Conservation (phyloP, 1,140 invertebrate genomes). For the Oryctes rhinoceros region DNA sequence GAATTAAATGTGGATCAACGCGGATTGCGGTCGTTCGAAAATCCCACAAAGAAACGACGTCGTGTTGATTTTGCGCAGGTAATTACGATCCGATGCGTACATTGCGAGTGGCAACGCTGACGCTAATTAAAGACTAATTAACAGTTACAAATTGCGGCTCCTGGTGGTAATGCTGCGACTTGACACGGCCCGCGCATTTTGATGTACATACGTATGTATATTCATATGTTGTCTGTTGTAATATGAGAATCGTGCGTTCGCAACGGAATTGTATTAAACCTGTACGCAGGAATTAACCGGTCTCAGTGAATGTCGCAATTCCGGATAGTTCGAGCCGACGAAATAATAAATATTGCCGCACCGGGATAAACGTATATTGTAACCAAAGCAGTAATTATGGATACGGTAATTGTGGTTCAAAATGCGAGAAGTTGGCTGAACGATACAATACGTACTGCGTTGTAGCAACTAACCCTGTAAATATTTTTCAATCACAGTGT, state of each 20-base stretch:
- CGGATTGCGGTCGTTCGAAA: background rate
- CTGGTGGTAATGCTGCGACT: background rate
- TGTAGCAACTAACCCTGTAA: too few relatives aligned
- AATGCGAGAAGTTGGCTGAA: too few relatives aligned
- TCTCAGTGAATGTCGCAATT: too few relatives aligned
- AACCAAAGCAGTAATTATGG: too few relatives aligned
- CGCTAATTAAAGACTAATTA: constrained; percentile 22
- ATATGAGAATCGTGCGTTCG: background rate
- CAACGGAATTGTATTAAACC: background rate
- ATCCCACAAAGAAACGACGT: constrained; percentile 1
- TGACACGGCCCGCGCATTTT: background rate
- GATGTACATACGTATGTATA: background rate
- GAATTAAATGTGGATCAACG: constrained; percentile 14
- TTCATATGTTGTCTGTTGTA: background rate
- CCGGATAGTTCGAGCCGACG: too few relatives aligned
- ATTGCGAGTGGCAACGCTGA: background rate
- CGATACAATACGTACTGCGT: too few relatives aligned
- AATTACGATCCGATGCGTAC: background rate
- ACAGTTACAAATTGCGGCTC: background rate
- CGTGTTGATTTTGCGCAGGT: constrained; percentile 2
- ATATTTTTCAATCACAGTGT: too few relatives aligned
- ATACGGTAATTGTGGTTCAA: too few relatives aligned
- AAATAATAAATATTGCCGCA: too few relatives aligned
- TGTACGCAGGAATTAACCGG: too few relatives aligned
- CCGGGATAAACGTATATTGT: too few relatives aligned